Evolutionary conservation across 2,888 invertebrate species (phyloP).

Genomic region (Brachyopa scutellaris): DNA sequence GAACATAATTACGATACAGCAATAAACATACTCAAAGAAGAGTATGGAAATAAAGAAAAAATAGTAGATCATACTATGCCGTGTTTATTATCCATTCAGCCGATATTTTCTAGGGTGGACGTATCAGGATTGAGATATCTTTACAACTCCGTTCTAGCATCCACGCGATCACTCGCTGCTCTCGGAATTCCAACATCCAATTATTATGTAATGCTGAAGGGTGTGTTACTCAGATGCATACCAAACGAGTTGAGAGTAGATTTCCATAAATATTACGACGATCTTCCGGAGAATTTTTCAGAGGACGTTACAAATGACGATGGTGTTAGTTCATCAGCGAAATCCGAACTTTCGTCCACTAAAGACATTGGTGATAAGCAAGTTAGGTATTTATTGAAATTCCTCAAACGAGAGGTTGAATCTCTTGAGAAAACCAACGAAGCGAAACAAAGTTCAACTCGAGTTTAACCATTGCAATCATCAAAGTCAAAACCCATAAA

Average conservation of each 20-base stretch:
- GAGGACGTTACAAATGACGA: neutral
- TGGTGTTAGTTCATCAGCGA: neutral
- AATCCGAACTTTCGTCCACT: neutral
- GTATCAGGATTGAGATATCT: constrained; percentile 19
- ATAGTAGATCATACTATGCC: constrained; percentile 34
- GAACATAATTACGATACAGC: constrained; percentile 15
- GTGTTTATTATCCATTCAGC: constrained; percentile 23
- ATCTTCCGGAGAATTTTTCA: neutral
- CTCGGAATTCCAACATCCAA: constrained; percentile 37
- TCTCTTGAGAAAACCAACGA: neutral
- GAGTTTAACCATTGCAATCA: too few species aligned
- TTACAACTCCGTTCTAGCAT: constrained; percentile 29
- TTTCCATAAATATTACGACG: constrained; percentile 9
- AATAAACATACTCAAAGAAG: constrained; percentile 26
- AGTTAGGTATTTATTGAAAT: constrained; percentile 9
- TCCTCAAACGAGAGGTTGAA: constrained; percentile 11
- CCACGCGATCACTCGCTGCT: constrained; percentile 26
- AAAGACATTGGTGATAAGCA: neutral
- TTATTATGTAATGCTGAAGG: constrained; percentile 38
- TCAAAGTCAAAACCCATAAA: too few species aligned
- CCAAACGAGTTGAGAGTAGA: constrained; percentile 20
- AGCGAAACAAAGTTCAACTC: constrained; percentile 12
- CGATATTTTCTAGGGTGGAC: constrained; percentile 15
- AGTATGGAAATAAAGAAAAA: constrained; percentile 35
- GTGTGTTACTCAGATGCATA: constrained; percentile 28